Evolutionary conservation across 2,888 invertebrate species (phyloP), one percentile per base, ranked within the genome.

Genomic region (Pyrrhosoma nymphula): DNA sequence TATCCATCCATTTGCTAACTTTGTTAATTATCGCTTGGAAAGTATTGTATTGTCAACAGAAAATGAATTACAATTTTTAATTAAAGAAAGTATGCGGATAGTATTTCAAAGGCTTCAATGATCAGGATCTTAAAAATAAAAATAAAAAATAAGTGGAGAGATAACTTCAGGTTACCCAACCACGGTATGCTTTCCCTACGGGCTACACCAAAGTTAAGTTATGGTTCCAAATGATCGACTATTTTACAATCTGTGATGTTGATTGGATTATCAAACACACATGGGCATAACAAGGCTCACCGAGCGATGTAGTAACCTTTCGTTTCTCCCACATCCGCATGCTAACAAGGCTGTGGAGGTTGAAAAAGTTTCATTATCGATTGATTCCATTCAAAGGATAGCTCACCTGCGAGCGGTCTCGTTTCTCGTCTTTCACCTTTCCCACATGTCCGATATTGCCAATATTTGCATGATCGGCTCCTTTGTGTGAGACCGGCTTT

Each of bases 391-490:
- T 82, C 82, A 82, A 82, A 35, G 82, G 82, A 82, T 82, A 23
- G 82, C 35, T 82, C 82, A 82, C 82, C 82, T 82, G 16, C 82
- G 82, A 82, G 35, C 16, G 82, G 82, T n/a, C n/a, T n/a, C 30
- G 82, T 35, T 69, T 35, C 35, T 35, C 12, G 16, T 69, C 26
- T 82, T 82, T 82, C n/a, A 14, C 12, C 35, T n/a, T 82, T 82
- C 82, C 82, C 82, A 82, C 82, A 35, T 35, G 35, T 82, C 82
- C 82, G 26, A 82, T 82, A 82, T 35, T 82, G 82, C 82, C 35
- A 82, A 82, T 82, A 82, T 82, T 82, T 82, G 82, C 82, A 82
- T 82, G 82, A 82, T 82, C 82, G 82, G 35, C 82, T 35, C 82
- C 82, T 82, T 35, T 82, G 82, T 82, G 82, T 3, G 35, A 35